Percentiles rank a stretch among this genome's conserved stretches.
These are phyloP conservation scores for Chelmon rostratus DNA, from an alignment of 2,797 vertebrate genomes.

Conservation along the genomic window DNA sequence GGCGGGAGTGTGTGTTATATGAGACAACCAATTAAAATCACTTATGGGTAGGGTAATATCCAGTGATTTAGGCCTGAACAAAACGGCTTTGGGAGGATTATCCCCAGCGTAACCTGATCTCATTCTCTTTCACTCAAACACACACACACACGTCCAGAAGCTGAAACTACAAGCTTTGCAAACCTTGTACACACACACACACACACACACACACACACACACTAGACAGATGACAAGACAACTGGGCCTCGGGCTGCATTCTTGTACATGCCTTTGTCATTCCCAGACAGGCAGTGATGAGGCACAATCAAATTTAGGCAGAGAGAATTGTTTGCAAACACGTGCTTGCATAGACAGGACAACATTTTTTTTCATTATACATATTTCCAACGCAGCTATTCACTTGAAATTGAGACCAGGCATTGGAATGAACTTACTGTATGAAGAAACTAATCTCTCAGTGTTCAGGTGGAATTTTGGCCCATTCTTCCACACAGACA, in stretches of 20 bases:
- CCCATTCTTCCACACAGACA: no score
- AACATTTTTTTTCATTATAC: no score
- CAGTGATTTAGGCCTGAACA: slow-evolving; percentile 85
- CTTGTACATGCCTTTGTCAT: slow-evolving; percentile 64
- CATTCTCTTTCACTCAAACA: slow-evolving; percentile 79
- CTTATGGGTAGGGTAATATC: slow-evolving; percentile 84
- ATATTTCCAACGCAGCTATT: no score
- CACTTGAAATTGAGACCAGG: no score
- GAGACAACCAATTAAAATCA: slow-evolving; percentile 89
- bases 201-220: slow-evolving; percentile 21
- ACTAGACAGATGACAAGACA: slow-evolving; percentile 67
- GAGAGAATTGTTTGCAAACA: slow-evolving; percentile 22
- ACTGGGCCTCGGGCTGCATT: slow-evolving; percentile 61
- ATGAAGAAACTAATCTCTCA: no score
- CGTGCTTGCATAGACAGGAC: not conserved
- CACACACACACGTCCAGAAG: slow-evolving; percentile 51
- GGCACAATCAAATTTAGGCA: slow-evolving; percentile 34
- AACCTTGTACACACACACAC: slow-evolving; percentile 38
- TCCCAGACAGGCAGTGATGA: slow-evolving; percentile 69
- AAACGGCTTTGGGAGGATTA: slow-evolving; percentile 86
- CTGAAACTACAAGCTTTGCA: slow-evolving; percentile 53
- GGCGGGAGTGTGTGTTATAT: slow-evolving; percentile 81
- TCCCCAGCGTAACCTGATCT: slow-evolving; percentile 83
- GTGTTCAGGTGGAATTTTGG: no score
- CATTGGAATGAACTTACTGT: no score